Conservation (phyloP, 1,140 invertebrate genomes). For the Trachymyrmex cornetzi region DNA sequence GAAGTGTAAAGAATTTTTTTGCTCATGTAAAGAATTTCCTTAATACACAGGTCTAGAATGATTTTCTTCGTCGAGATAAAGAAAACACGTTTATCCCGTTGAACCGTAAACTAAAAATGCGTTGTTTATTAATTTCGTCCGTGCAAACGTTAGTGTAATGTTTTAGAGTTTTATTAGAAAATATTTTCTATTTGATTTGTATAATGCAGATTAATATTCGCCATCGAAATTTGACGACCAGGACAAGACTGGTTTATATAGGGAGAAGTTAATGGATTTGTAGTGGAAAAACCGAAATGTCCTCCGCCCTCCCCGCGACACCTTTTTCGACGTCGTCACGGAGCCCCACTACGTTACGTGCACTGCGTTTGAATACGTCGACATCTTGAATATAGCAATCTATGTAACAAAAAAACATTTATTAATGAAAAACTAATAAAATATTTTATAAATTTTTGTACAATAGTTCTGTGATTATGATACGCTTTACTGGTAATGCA, state of each 20-base stretch:
- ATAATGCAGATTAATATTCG: constrained; percentile 21
- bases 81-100: too few relatives aligned
- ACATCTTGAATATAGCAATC: neutral
- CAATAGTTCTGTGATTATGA: too few relatives aligned
- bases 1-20: too few relatives aligned
- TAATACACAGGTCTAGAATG: too few relatives aligned
- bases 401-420: neutral
- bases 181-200: neutral
- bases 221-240: constrained; percentile 66
- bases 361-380: neutral
- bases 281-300: constrained; percentile 76
- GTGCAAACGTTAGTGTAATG: too few relatives aligned
- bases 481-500: too few relatives aligned
- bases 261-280: constrained; percentile 69
- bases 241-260: constrained; percentile 71
- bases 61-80: too few relatives aligned
- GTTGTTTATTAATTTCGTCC: too few relatives aligned
- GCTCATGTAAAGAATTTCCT: too few relatives aligned
- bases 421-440: too few relatives aligned
- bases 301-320: constrained; percentile 41
- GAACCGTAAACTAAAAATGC: too few relatives aligned
- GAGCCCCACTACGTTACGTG: constrained; percentile 23
- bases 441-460: too few relatives aligned
- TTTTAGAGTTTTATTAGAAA: neutral
- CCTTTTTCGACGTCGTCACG: constrained; percentile 26